Evolutionary conservation across 1,140 invertebrate genomes (phyloP).

Genomic region (Pteromalus puparum): DNA sequence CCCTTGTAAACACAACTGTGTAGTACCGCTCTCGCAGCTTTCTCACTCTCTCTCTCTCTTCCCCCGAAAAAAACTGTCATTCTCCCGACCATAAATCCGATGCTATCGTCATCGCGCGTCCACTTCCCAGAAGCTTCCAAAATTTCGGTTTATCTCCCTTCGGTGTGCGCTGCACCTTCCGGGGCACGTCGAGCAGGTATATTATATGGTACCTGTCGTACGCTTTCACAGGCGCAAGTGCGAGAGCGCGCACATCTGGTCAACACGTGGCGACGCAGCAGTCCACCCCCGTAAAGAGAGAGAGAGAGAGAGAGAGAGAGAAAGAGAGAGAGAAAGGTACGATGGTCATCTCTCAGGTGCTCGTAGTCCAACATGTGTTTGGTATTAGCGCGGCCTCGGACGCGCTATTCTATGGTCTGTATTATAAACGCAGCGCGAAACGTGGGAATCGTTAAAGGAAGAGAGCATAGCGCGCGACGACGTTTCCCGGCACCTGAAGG

Average conservation of each 20-base stretch:
- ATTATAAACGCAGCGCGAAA: constrained; percentile 51
- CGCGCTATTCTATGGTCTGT: background rate
- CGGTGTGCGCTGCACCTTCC: background rate
- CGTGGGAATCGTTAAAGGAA: constrained; percentile 54
- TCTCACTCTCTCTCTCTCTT: background rate
- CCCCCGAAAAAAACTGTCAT: background rate
- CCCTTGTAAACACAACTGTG: background rate
- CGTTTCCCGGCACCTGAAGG: background rate
- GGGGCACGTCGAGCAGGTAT: background rate
- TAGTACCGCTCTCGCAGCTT: background rate
- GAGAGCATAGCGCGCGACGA: constrained; percentile 24
- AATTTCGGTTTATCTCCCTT: constrained; percentile 14
- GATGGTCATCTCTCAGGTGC: constrained; percentile 53
- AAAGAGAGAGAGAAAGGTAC: constrained; percentile 39
- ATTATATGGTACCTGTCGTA: background rate
- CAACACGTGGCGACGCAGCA: constrained; percentile 59
- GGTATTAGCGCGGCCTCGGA: constrained; percentile 58
- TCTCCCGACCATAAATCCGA: constrained; percentile 26
- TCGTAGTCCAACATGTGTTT: constrained; percentile 57
- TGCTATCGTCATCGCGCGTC: constrained; percentile 19
- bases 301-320: constrained; percentile 20
- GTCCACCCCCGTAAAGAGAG: constrained; percentile 43
- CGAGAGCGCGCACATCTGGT: constrained; percentile 58
- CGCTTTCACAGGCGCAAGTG: background rate
- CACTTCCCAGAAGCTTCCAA: constrained; percentile 3